phyloP scores from a whole-genome alignment of 2,797 vertebrate species.

The Microcaecilia unicolor region DNA sequence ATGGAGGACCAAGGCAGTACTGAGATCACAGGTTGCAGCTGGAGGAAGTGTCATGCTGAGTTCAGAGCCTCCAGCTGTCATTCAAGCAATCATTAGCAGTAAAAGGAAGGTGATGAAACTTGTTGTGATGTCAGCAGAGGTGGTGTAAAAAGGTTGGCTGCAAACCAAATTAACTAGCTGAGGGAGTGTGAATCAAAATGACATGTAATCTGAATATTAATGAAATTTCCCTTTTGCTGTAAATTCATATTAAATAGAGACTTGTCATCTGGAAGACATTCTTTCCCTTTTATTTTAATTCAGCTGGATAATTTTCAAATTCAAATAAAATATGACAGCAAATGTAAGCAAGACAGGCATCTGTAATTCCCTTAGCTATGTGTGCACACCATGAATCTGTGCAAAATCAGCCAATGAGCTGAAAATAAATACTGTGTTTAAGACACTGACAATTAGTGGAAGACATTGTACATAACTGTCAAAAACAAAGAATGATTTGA shows the following conservation, averaged over 20 bases:
- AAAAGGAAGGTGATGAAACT: conserved; percentile 42
- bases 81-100: conserved; percentile 61
- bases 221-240: conserved; percentile 45
- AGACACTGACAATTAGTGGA: too few relatives aligned
- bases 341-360: background rate
- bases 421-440: too few relatives aligned
- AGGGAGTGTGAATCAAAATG: conserved; percentile 62
- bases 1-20: conserved; percentile 24
- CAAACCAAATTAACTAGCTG: conserved; percentile 60
- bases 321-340: conserved; percentile 1
- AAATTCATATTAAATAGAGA: too few relatives aligned
- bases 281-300: conserved; percentile 6
- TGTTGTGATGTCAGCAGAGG: conserved; percentile 52
- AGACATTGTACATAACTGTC: too few relatives aligned
- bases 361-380: too few relatives aligned
- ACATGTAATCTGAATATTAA: conserved; percentile 64
- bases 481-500: too few relatives aligned
- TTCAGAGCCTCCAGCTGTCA: conserved; percentile 53
- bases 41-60: conserved; percentile 37
- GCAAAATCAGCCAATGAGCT: too few relatives aligned
- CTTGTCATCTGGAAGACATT: conserved; percentile 47
- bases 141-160: conserved; percentile 50
- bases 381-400: too few relatives aligned
- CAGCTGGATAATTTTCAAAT: conserved; percentile 16
- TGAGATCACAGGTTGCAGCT: conserved; percentile 16